These are phyloP conservation scores for Choreutis nemorana DNA, from an alignment of 2,888 invertebrate species.

Conservation along the genomic window DNA sequence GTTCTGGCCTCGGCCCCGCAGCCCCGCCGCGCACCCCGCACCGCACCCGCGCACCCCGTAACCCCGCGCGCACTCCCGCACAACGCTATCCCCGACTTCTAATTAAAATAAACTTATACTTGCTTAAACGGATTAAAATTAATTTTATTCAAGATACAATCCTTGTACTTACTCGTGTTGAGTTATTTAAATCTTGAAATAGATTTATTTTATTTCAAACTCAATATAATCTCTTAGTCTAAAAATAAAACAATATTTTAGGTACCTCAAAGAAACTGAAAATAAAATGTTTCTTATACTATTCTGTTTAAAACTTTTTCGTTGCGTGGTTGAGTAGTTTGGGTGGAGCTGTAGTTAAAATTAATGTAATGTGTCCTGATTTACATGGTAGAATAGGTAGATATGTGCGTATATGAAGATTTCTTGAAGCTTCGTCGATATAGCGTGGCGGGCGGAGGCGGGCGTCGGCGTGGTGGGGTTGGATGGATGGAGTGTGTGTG, in stretches of 20 bases:
- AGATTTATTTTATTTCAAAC: not conserved
- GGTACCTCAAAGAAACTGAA: no score
- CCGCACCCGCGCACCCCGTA: conserved; percentile 12
- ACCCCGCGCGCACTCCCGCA: conserved; percentile 12
- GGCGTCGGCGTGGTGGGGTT: conserved; percentile 34
- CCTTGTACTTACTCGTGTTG: not conserved
- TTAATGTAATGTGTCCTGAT: conserved; percentile 17
- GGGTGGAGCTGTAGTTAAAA: not conserved
- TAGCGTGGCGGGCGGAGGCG: conserved; percentile 33
- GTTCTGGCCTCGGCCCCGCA: conserved; percentile 23
- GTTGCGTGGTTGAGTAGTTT: no score
- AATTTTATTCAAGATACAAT: not conserved
- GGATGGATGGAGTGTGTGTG: conserved; percentile 23
- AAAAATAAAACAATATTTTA: conserved; percentile 3
- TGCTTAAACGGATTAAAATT: not conserved
- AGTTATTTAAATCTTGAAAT: not conserved
- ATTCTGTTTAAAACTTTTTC: no score
- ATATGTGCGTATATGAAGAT: conserved; percentile 48
- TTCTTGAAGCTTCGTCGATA: conserved; percentile 64
- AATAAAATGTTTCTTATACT: no score
- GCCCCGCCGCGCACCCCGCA: conserved; percentile 11
- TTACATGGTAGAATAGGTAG: conserved; percentile 44
- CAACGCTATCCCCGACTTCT: conserved; percentile 16
- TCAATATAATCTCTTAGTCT: conserved; percentile 5
- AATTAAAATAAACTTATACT: conserved; percentile 43